These are phyloP conservation scores for Clarias platycephalus DNA, from an alignment of 2,797 vertebrate genomes.

Conservation along the genomic window DNA sequence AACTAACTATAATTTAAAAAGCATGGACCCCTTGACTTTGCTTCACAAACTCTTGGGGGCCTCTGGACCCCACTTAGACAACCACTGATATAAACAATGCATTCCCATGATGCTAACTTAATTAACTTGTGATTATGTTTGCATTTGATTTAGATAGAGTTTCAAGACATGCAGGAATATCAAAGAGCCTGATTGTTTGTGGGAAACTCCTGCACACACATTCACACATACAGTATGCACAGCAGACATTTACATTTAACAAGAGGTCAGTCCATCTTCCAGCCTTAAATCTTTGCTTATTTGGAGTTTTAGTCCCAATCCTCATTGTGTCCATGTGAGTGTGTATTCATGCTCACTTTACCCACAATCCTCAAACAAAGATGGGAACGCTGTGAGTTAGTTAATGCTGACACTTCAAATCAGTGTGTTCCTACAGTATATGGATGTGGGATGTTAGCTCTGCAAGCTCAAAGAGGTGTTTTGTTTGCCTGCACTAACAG, in stretches of 20 bases:
- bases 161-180: not conserved
- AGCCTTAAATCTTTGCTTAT: not conserved
- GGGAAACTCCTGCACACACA: not conserved
- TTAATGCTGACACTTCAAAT: not conserved
- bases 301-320: not conserved
- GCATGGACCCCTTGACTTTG: not conserved
- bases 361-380: constrained; percentile 23
- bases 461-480: constrained; percentile 16
- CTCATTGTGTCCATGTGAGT: constrained; percentile 15
- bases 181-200: not conserved
- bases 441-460: constrained; percentile 13
- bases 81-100: not conserved
- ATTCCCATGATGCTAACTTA: not conserved
- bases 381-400: constrained; percentile 2
- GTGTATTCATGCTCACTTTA: constrained; percentile 7
- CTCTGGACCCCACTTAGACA: not conserved
- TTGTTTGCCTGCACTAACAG: constrained; percentile 26
- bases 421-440: constrained; percentile 10
- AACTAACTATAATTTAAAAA: not conserved
- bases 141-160: not conserved
- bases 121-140: not conserved
- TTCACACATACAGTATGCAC: not conserved
- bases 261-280: not conserved
- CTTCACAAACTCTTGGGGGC: not conserved
- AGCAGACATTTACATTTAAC: constrained; percentile 11